Conservation (phyloP, 2,888 invertebrate species). For the Sabellastarte sp. region DNA sequence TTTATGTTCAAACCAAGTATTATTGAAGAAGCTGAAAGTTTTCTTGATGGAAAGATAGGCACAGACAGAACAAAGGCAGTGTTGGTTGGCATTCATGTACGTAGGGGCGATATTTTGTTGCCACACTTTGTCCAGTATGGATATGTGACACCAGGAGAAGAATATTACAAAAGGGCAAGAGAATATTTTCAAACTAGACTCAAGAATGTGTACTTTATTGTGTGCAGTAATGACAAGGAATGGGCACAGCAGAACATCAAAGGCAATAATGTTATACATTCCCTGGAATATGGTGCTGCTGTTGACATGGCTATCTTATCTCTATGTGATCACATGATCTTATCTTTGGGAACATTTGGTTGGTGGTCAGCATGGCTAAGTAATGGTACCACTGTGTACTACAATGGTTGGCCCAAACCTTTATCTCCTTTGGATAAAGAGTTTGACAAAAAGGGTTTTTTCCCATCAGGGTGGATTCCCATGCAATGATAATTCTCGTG, state of each 20-base stretch:
- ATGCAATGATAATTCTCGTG: too few species aligned
- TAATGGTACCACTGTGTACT: constrained; percentile 51
- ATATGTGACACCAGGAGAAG: constrained; percentile 49
- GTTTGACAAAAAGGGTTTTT: constrained; percentile 51
- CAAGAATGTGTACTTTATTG: constrained; percentile 45
- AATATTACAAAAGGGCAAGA: constrained; percentile 50
- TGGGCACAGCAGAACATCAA: constrained; percentile 44
- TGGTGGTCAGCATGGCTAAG: constrained; percentile 60
- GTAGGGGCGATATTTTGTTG: constrained; percentile 56
- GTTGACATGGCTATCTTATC: constrained; percentile 55
- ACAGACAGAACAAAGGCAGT: constrained; percentile 26
- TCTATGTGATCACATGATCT: constrained; percentile 51
- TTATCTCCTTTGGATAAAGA: constrained; percentile 47
- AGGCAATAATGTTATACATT: constrained; percentile 28
- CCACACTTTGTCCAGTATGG: constrained; percentile 47
- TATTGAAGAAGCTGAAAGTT: constrained; percentile 24
- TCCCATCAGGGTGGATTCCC: constrained; percentile 51
- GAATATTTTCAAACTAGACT: constrained; percentile 39
- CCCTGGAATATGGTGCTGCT: constrained; percentile 37
- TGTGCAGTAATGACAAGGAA: constrained; percentile 54
- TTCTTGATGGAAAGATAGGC: constrained; percentile 15
- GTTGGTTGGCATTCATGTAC: constrained; percentile 53
- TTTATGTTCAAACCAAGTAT: constrained; percentile 36
- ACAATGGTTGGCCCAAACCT: constrained; percentile 51
- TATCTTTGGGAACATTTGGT: constrained; percentile 56